phyloP scores from a whole-genome alignment of 2,888 invertebrate species.

The Matsumyia berberina region DNA sequence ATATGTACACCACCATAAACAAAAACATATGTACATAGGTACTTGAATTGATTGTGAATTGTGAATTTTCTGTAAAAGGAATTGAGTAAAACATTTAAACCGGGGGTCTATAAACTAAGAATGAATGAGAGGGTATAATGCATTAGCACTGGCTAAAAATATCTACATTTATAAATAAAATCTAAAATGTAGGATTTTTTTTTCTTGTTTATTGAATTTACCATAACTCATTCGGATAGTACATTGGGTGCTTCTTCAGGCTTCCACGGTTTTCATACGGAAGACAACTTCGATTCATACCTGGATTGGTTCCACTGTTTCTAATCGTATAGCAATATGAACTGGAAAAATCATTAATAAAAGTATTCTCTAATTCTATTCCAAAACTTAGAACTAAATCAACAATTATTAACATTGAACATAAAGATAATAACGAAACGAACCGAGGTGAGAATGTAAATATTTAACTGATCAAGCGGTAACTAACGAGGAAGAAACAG shows the following conservation, averaged over 20 bases:
- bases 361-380: slow-evolving; percentile 71
- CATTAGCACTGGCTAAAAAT: slow-evolving; percentile 30
- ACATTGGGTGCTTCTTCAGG: slow-evolving; percentile 73
- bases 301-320: slow-evolving; percentile 76
- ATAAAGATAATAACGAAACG: slow-evolving; percentile 42
- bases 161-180: slow-evolving; percentile 49
- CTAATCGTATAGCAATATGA: slow-evolving; percentile 75
- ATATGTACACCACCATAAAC: no score
- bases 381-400: slow-evolving; percentile 55
- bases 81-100: slow-evolving; percentile 9
- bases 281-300: slow-evolving; percentile 76
- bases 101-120: slow-evolving; percentile 33
- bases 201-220: slow-evolving; percentile 62
- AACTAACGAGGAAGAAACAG: slow-evolving; percentile 52
- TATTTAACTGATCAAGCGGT: slow-evolving; percentile 61
- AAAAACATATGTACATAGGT: background rate
- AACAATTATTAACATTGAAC: slow-evolving; percentile 67
- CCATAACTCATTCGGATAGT: slow-evolving; percentile 75
- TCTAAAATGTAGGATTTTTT: slow-evolving; percentile 20
- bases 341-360: slow-evolving; percentile 75
- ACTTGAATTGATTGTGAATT: background rate
- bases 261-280: slow-evolving; percentile 76
- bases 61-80: slow-evolving; percentile 4
- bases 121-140: slow-evolving; percentile 38
- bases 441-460: slow-evolving; percentile 39